Evolutionary conservation across 2,888 invertebrate species (phyloP), one percentile per base, ranked within the genome.

Genomic region (Heliconius sara): DNA sequence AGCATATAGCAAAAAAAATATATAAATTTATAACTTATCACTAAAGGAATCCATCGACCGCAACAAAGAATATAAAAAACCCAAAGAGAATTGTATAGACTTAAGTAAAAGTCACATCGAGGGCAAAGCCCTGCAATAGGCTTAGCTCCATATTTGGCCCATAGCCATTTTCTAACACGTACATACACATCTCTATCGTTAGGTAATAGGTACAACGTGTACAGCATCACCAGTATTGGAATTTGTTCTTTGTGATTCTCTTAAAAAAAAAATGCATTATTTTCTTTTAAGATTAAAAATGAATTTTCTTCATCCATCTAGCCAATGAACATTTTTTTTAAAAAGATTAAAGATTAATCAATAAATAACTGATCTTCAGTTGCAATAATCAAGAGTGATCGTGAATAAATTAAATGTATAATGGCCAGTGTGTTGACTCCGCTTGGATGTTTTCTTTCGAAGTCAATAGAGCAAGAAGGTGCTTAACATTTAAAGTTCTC

Each of bases 381-480:
- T 78, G 79, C 79, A 74, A 79, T 82, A 81, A 80, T 81, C 70
- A 80, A 82, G 79, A 80, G 80, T 82, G 78, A 79, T 79, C 57
- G 76, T 71, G 71, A 71, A 80, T 82, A 81, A 70, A 77, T 82
- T 76, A 70, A 80, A 77, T 71, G 60, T 74, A 78, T 80, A 83
- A 71, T 76, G 74, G 73, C 39, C 57, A 76, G 81, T 65, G 76
- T 83, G 80, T 80, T 82, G 81, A 77, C 81, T 81, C 84, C 80
- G 84, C 83, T 84, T 84, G 72, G 79, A 84, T 83, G 78, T 83
- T 83, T 85, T 84, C 82, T 81, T 81, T 81, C 78, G 76, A 72
- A 84, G 66, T 79, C 83, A 83, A 83, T 88, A 85, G 80, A 84
- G 83, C 81, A 84, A 80, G 81, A 83, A 85, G 82, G 67, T 78